Conservation (phyloP, 2,113 vertebrate genomes). For the Saiga tatarica region DNA sequence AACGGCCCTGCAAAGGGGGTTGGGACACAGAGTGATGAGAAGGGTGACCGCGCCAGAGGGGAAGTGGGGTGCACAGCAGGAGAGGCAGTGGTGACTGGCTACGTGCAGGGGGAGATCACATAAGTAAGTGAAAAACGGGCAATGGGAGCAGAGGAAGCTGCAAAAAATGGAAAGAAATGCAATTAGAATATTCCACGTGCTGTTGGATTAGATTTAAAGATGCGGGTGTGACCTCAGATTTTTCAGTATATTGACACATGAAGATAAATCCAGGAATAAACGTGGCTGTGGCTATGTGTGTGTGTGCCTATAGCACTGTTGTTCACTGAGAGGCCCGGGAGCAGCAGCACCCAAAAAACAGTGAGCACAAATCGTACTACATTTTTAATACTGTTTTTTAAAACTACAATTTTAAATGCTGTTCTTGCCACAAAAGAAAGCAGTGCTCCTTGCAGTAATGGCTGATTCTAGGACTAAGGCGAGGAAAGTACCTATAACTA, state of each 20-base stretch:
- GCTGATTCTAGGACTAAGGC: background rate
- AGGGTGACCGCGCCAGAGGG: background rate
- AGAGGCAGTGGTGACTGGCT: no score
- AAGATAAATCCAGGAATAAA: background rate
- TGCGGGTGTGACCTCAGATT: background rate
- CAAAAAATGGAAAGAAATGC: background rate
- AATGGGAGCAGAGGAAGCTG: background rate
- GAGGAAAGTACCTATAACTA: background rate
- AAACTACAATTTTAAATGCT: background rate
- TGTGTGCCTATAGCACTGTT: background rate
- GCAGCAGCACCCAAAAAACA: background rate
- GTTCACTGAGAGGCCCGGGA: background rate
- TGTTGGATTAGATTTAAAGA: background rate
- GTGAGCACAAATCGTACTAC: background rate
- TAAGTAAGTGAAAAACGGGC: background rate
- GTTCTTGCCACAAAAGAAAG: background rate
- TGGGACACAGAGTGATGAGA: background rate
- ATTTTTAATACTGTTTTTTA: background rate
- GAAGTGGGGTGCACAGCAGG: no score
- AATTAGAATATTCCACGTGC: background rate
- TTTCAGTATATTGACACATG: background rate
- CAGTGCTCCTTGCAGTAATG: background rate
- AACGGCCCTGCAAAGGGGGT: accelerated
- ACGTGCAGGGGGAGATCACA: no score
- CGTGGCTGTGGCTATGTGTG: background rate